These are phyloP conservation scores for Lepus townsendii DNA, from an alignment of 2,797 vertebrate genomes.

Conservation along the genomic window DNA sequence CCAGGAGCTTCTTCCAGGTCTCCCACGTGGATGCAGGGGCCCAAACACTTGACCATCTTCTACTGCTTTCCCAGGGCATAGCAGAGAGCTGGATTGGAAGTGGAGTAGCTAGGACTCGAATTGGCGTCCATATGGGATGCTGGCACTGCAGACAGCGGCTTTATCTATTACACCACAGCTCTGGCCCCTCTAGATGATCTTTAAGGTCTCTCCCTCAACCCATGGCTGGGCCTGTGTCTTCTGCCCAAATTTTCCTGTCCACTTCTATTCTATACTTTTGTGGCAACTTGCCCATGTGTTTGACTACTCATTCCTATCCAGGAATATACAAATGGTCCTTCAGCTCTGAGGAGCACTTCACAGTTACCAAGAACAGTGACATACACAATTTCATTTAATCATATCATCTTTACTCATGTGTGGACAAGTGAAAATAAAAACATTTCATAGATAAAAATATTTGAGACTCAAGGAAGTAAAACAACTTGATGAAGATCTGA, in stretches of 20 bases:
- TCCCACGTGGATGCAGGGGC: too few relatives aligned
- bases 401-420: neutral
- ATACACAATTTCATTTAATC: neutral
- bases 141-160: too few relatives aligned
- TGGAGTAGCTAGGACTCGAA: too few relatives aligned
- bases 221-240: neutral
- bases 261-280: neutral
- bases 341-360: too few relatives aligned
- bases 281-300: accelerated
- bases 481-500: neutral
- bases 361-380: neutral
- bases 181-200: neutral
- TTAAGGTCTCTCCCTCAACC: neutral
- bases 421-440: neutral
- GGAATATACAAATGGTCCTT: neutral
- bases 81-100: too few relatives aligned
- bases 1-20: too few relatives aligned
- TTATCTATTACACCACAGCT: too few relatives aligned
- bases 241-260: accelerated
- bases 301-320: neutral
- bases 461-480: neutral
- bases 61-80: too few relatives aligned
- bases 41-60: too few relatives aligned
- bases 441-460: neutral
- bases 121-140: too few relatives aligned